Base-by-base conservation (phyloP, 1,140 invertebrate genomes). In the Megalopta genalis region DNA sequence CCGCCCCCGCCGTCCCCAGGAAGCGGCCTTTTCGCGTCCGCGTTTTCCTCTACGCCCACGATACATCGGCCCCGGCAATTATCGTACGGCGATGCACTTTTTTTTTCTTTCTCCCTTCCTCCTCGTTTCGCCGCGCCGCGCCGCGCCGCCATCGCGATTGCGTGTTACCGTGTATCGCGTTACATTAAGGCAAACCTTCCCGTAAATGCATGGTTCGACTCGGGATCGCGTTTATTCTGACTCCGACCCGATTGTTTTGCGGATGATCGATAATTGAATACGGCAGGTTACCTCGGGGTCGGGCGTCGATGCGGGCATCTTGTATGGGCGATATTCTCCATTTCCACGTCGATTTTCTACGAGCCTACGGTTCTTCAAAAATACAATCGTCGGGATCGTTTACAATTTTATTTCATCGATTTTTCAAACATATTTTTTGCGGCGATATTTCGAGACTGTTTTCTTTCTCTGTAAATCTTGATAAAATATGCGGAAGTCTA, bases 11-110 rank as follows among this genome's bases (percentile, higher is more conserved):
- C 32, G 9, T 46, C 10, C 42, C 3, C 42, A 37, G 27, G 27
- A 37, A 37, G 60, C 65, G 59, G 46, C 65, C 73, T 57, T 83
- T 77, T 71, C 82, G 63, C 72, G 60, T 67, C 59, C 77, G 52
- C 52, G 68, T 59, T 62, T 67, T 59, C 39, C 59, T 39, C 54
- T 14, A 42, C 77, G 10, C 64, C 37, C 37, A 66, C 57, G 39
- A 62, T 46, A 42, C 27, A 25, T 37, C n/a, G 27, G 27, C 52
- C 64, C 64, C 39, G 39, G 39, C 64, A 66, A 66, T 66, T 66
- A 66, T 66, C 64, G 63, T 60, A 6, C 49, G 37, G 21, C 21
- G 21, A 57, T n/a, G 21, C 37, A 39, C 21, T 2, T 37, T 65
- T 62, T n/a, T 57, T 9, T n/a, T 8, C 7, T n/a, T 8, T 57